Base-by-base conservation (phyloP, 2,888 invertebrate species). In the Drosophila bunnanda region DNA sequence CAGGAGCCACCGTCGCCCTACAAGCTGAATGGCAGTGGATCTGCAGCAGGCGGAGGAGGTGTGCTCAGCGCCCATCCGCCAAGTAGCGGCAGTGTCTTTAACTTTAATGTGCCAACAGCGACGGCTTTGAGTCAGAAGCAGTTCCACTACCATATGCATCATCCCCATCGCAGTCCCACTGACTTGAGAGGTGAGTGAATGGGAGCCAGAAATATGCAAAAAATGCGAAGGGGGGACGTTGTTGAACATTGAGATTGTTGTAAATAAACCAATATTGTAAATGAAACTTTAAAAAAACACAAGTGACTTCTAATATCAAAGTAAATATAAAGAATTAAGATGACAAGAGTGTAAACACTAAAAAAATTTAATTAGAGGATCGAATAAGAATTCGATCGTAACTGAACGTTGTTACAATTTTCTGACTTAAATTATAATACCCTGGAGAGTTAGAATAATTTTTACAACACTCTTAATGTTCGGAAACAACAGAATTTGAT, bases 1-100 rank as follows among this genome's bases (percentile, higher is more conserved):
- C 91, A 92, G 78, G 92, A 92, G 78, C 91, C 91, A 41, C 89
- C 90, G 66, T 92, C 92, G 53, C 92, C 92, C 34, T 92, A 89
- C 68, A 92, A 88, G 75, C 59, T 89, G 12, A 89, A 89, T 74
- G 86, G 88, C 22, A 77, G 76, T 25, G 77, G 75, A 46, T 68
- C 68, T 22, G 59, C 53, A 8, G 36, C 60, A 4, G 76, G 77
- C 10, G 46, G n/a, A 28, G 46, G 46, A n/a, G 39, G 64, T 15
- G 89, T 79, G 9, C 79, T 82, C 43, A 85, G 72, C 53, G 86
- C 82, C 9, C 78, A 82, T 15, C 57, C 82, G 13, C 78, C 82
- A 9, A 80, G 64, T 52, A 89, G 75, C 30, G 70, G 70, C 7
- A 53, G 66, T 30, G 85, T 87, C 43, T 92, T 92, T 62, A 92